Evolutionary conservation across 1,140 invertebrate species (phyloP).

Genomic region (Galleria mellonella): DNA sequence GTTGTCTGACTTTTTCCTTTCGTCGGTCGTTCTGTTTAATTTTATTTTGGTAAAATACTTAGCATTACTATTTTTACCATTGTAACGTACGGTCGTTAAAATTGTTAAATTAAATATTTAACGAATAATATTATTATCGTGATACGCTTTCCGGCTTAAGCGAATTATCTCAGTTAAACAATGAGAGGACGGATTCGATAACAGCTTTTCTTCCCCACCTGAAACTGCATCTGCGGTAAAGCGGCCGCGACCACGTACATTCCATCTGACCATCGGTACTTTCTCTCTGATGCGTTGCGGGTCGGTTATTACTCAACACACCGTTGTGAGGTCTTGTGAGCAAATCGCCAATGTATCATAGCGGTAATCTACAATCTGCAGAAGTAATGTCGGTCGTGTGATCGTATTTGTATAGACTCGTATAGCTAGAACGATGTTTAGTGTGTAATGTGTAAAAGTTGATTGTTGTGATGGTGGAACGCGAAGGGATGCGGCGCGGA

Average conservation of each 20-base stretch:
- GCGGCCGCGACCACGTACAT: constrained; percentile 35
- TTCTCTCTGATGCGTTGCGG: constrained; percentile 57
- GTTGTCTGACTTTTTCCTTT: no score
- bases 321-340: constrained; percentile 31
- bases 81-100: no score
- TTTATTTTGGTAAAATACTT: no score
- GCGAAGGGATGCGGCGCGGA: constrained; percentile 52
- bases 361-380: constrained; percentile 34
- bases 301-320: constrained; percentile 48
- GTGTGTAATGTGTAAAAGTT: constrained; percentile 44
- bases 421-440: constrained; percentile 21
- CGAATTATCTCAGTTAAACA: no score
- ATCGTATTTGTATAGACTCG: constrained; percentile 10
- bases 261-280: constrained; percentile 46
- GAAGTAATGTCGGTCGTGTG: constrained; percentile 18
- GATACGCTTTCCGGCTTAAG: no score
- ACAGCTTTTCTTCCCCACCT: constrained; percentile 27
- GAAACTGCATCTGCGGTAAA: constrained; percentile 46
- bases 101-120: no score
- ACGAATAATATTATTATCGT: no score
- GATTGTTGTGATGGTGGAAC: constrained; percentile 58
- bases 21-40: no score
- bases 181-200: no score
- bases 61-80: no score
- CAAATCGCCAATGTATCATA: constrained; percentile 32